These are phyloP conservation scores for Platynereis dumerilii DNA, from an alignment of 2,888 invertebrate genomes.

Conservation along the genomic window DNA sequence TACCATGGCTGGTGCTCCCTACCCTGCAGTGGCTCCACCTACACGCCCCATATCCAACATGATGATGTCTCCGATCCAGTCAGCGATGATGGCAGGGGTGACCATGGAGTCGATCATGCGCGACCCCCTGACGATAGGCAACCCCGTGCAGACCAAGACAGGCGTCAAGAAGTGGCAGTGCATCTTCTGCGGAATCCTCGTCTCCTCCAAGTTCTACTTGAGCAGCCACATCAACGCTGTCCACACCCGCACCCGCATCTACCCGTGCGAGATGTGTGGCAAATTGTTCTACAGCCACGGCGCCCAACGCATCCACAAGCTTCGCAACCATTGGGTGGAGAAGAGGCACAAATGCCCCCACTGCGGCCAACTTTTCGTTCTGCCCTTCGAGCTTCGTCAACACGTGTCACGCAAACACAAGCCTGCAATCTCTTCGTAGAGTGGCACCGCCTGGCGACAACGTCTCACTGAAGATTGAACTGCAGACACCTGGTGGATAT, in stretches of 20 bases:
- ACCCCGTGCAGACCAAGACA: conserved; percentile 21
- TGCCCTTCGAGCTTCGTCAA: conserved; percentile 39
- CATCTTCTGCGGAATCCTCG: conserved; percentile 41
- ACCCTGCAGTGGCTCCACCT: conserved; percentile 7
- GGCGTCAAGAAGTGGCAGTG: conserved; percentile 40
- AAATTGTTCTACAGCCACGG: conserved; percentile 41
- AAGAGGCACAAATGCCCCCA: conserved; percentile 40
- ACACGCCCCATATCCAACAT: not conserved
- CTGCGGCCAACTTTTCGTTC: conserved; percentile 38
- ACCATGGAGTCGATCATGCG: not conserved
- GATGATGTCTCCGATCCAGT: conserved; percentile 4
- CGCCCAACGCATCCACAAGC: conserved; percentile 41
- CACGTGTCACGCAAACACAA: conserved; percentile 38
- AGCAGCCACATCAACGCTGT: conserved; percentile 43
- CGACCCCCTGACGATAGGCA: conserved; percentile 13
- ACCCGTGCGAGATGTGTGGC: conserved; percentile 42
- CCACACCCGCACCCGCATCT: conserved; percentile 40
- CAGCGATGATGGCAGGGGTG: conserved; percentile 1
- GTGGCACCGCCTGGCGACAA: too few species aligned
- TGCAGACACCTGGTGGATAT: too few species aligned
- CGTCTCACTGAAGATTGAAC: too few species aligned
- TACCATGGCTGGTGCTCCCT: not conserved
- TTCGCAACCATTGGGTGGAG: conserved; percentile 42
- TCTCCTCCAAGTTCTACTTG: conserved; percentile 41
- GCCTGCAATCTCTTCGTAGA: not conserved